Evolutionary conservation across 2,888 invertebrate genomes (phyloP).

Genomic region (Dyspetes luteomarginatus): DNA sequence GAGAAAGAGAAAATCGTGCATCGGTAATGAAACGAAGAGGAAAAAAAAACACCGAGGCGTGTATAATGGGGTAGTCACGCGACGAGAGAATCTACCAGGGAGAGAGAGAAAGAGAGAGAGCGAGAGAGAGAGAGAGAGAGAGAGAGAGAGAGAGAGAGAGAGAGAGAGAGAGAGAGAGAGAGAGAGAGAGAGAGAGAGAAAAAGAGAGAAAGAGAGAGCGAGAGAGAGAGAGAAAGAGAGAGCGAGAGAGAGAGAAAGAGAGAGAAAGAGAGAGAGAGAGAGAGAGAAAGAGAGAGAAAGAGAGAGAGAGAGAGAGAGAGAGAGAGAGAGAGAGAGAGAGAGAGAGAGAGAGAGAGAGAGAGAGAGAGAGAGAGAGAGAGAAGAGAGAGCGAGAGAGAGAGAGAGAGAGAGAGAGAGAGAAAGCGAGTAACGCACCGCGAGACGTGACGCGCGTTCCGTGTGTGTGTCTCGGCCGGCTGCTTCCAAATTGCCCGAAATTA

Average conservation of each 20-base stretch:
- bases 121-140: slow-evolving; percentile 53
- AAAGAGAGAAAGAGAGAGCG: slow-evolving; percentile 49
- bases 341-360: slow-evolving; percentile 52
- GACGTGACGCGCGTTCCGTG: slow-evolving; percentile 64
- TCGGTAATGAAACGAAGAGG: slow-evolving; percentile 3
- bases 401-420: slow-evolving; percentile 49
- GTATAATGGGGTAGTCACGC: slow-evolving; percentile 63
- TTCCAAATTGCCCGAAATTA: slow-evolving; percentile 83
- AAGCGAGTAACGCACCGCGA: slow-evolving; percentile 50
- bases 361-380: slow-evolving; percentile 52
- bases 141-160: slow-evolving; percentile 52
- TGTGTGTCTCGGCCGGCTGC: slow-evolving; percentile 82
- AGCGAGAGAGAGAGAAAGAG: slow-evolving; percentile 50
- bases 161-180: slow-evolving; percentile 51
- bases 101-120: slow-evolving; percentile 48
- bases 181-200: slow-evolving; percentile 54
- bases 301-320: slow-evolving; percentile 54
- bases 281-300: slow-evolving; percentile 51
- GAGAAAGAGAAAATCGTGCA: slow-evolving; percentile 6
- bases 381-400: slow-evolving; percentile 51
- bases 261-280: slow-evolving; percentile 53
- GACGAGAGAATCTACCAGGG: slow-evolving; percentile 47
- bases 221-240: slow-evolving; percentile 54
- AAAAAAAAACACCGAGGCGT: slow-evolving; percentile 44
- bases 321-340: slow-evolving; percentile 54